Evolutionary conservation across 2,888 invertebrate species (phyloP), one percentile per base, ranked within the genome.

Genomic region (Eristalinus aeneus): DNA sequence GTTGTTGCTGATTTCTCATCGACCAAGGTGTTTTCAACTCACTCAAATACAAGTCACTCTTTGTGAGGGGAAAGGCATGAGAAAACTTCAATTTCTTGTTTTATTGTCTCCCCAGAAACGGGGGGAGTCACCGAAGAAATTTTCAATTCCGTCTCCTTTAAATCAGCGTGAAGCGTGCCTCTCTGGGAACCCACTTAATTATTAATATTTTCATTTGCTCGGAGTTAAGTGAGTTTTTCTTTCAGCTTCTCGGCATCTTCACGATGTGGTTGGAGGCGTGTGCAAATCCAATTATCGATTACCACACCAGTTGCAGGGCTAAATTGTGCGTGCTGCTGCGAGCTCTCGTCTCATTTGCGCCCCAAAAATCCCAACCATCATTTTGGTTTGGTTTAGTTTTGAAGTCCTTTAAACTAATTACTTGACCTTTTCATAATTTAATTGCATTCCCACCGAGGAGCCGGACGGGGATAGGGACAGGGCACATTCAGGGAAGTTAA

Each of bases 341-440:
- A 34, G 32, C 34, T 2, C 5, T 27, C 27, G 27, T 27, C 27
- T 27, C 27, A 2, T 27, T 27, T 27, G 99, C 95, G 99, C 99
- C n/a, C n/a, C n/a, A n/a, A n/a, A 94, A 99, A 99, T 93, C 98
- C 99, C 91, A 99, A 99, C 94, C 96, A 27, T 27, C 27, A 2
- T 2, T 27, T 27, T 27, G 27, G 27, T 27, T 27, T 5, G 27
- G 99, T 46, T 46, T 16, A 8, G 46, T 46, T n/a, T 46, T 72
- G 54, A 20, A 32, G 27, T 74, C 16, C 60, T 12, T 68, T 32
- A 12, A 67, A 23, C 32, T 69, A 83, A 83, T 78, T 78, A 83
- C 58, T 71, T 79, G 84, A 84, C 84, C 84, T 71, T 84, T 69
- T 84, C 69, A 64, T 79, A 84, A 84, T 79, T 72, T 67, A 75